Evolutionary conservation across 1,140 invertebrate genomes (phyloP), one percentile per base, ranked within the genome.

Genomic region (Drosophila jambulina): DNA sequence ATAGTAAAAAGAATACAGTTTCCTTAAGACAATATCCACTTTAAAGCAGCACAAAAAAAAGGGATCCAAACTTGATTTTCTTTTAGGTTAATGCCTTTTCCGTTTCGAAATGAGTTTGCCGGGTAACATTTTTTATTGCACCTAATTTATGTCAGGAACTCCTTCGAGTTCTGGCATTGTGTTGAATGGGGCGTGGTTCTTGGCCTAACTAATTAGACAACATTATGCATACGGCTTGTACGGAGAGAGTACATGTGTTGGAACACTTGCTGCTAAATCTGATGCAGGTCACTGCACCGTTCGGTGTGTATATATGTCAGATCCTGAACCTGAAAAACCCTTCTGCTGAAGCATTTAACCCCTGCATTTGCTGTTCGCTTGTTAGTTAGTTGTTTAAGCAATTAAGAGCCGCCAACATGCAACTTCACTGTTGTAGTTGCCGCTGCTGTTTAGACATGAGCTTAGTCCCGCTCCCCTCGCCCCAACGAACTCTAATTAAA

Each of bases 321-420:
- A 65, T 69, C 23, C 74, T 65, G 53, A 56, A 56, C 53, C 53
- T 45, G 23, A 10, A 34, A 19, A 23, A 1, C 25, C 25, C 15
- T 21, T 45, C n/a, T 62, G 23, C 27, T 12, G 7, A 8, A 13
- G n/a, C n/a, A 51, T 32, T 51, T 51, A 51, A 27, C 27, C 36
- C 32, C 46, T 38, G 17, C 34, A 42, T 46, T 80, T 67, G 43
- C 56, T 64, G 49, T 49, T 70, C 60, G 62, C 74, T 78, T 78
- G 82, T 84, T 84, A 81, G 82, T 75, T 85, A 75, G 78, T 84
- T 84, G 82, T 85, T 84, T 78, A 75, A 78, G 78, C 82, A 84
- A 84, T 84, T 84, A 85, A 64, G 78, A 77, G 78, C 74, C 82
- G 74, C 78, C 49, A 85, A 80, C 82, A 77, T 60, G 61, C 65